Evolutionary conservation across 2,797 vertebrate species (phyloP), one percentile per base, ranked within the genome.

Genomic region (Varecia variegata): DNA sequence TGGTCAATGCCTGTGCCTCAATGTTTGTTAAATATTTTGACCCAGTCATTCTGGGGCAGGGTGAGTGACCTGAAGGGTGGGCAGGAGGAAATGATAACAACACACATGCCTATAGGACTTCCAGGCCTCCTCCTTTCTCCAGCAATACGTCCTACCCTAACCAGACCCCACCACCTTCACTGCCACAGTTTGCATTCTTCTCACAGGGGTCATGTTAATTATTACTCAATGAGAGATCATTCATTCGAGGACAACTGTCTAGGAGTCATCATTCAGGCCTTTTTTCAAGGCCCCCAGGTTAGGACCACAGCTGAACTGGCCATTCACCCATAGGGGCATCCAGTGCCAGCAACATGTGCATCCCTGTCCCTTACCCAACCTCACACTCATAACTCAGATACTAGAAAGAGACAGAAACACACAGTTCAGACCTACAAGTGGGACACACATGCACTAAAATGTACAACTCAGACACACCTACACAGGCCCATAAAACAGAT

Each of bases 151-250:
- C 40, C 90, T 81, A 52, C 9, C 54, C 82, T 5, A 25, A 47
- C n/a, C 81, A 94, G 89, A 25, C 71, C 52, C 86, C 67, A n/a
- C 87, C 92, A 80, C 35, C 88, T 52, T 85, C 52, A 43, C 92
- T 80, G 58, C 71, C 84, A 89, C 92, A 88, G 92, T 96, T 23
- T 90, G 91, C 76, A 89, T 81, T 92, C 93, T 90, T 97, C 93
- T 96, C 85, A 95, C 1, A 5, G 73, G 58, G 35, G 10, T 40
- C 86, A 77, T 68, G 96, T 98, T 98, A 97, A 98, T 97, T 40
- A 98, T 97, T 97, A 83, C 67, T 88, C 67, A 95, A 47, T 0
- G 18, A 95, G 47, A 97, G 97, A 95, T 95, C 96, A 96, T 95
- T 95, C 88, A 84, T 68, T 91, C n/a, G 43, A 70, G 92, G 88